phyloP scores from a whole-genome alignment of 2,888 invertebrate species.

The Lasioglossum pauxillum region DNA sequence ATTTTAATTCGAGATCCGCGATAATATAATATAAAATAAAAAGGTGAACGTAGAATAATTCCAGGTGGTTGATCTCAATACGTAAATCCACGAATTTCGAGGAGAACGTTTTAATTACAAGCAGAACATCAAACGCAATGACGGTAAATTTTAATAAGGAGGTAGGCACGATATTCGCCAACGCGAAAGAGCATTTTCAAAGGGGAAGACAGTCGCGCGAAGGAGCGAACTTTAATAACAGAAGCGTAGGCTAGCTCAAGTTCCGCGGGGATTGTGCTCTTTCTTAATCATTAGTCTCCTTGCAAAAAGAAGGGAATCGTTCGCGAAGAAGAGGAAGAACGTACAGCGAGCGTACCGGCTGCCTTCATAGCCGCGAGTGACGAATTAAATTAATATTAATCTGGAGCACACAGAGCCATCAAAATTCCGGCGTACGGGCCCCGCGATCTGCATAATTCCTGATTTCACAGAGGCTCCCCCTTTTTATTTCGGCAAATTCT shows the following conservation, averaged over 20 bases:
- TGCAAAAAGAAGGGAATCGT: constrained; percentile 65
- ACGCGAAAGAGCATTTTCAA: constrained; percentile 9
- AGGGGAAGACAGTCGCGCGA: constrained; percentile 44
- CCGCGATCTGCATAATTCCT: constrained; percentile 80
- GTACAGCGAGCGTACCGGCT: constrained; percentile 61
- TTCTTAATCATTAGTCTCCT: constrained; percentile 80
- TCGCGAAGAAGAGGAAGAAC: constrained; percentile 49
- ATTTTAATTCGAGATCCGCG: neutral
- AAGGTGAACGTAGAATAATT: neutral
- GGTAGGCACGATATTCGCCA: neutral
- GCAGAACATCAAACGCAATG: neutral
- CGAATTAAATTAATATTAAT: constrained; percentile 83
- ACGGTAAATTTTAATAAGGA: constrained; percentile 52
- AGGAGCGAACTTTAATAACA: constrained; percentile 45
- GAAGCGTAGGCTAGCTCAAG: constrained; percentile 36
- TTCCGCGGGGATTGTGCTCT: constrained; percentile 52
- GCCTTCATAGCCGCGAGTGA: constrained; percentile 79
- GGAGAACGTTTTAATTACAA: constrained; percentile 49
- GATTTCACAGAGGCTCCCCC: constrained; percentile 72
- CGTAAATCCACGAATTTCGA: neutral
- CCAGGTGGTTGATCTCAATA: neutral
- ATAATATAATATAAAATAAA: too few species aligned
- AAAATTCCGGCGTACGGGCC: constrained; percentile 71
- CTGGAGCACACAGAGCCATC: constrained; percentile 78
- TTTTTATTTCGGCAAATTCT: constrained; percentile 53